Base-by-base conservation (phyloP, 2,113 vertebrate genomes). In the Pterocles burchelli region DNA sequence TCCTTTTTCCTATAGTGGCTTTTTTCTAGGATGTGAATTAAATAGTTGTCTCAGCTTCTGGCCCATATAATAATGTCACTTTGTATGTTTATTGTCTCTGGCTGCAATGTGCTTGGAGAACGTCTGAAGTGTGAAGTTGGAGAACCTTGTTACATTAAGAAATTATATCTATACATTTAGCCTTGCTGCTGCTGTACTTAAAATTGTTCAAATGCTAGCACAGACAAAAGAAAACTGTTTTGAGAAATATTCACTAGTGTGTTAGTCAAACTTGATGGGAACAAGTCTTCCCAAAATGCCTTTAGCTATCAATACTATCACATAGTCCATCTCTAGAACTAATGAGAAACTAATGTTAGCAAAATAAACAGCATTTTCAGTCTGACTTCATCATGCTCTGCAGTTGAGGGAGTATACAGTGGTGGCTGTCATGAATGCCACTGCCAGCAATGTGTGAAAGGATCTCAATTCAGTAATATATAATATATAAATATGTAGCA, bases 11-110 rank as follows among this genome's bases (percentile, higher is more conserved):
- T 85, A 54, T 54, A 8, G 28, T 48, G 72, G 12, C 15, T 91
- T 92, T 95, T 85, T 79, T 36, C 61, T 72, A 49, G 25, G 21
- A 38, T 75, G 34, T 65, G 34, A 86, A 78, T 87, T 95, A 90
- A 93, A 91, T 77, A 65, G 81, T 95, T 93, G 77, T 81, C 73
- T 89, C 84, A 88, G 66, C 49, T 96, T 96, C 93, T 91, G 51
- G 62, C 22, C 74, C 16, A 34, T 73, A 66, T 68, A 95, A 92
- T 87, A 82, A 54, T 29, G 13, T 94, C 67, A 88, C 63, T 62
- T 80, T 71, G 59, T 89, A 93, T 2, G 3, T 83, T 91, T 87
- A 76, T 76, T 89, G 54, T 65, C 19, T 88, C 62, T 88, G 49
- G 11, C 49, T 94, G 24, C 22, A 31, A 46, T 18, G n/a, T n/a